Evolutionary conservation across 2,888 invertebrate genomes (phyloP), one percentile per base, ranked within the genome.

Genomic region (Lasioglossum vierecki): DNA sequence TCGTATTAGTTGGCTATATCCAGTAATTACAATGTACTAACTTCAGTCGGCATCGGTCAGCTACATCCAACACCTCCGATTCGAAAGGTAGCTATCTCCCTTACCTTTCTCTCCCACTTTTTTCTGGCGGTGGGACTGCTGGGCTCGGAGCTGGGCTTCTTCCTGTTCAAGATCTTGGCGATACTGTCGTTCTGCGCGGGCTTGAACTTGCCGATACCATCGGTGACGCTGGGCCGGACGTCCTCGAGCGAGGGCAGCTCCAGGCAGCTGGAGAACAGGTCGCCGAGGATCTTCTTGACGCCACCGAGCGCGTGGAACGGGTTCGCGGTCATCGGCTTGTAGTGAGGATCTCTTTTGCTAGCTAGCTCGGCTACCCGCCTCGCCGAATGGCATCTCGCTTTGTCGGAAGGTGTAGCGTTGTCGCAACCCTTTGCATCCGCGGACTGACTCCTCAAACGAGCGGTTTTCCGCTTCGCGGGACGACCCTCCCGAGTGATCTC

Each of bases 271-370:
- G 97, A 97, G 93, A 98, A 97, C 70, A 96, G 93, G 92, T 96
- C 96, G 85, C 98, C 98, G 5, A 98, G 96, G 87, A 98, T 97
- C 87, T 96, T 96, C 95, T 97, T 97, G 79, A 98, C 98, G 88
- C 98, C 98, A 87, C 97, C 97, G 75, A 98, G 96, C 13, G 97
- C 96, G 82, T 97, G 96, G 93, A 97, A 97, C 0, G 97, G 97
- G 95, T 97, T 97, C 18, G 94, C 94, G 68, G 96, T 96, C 91
- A 96, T 96, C 4, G 97, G 97, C 92, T 97, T 97, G 94, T 98
- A 98, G 95, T 98, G 97, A 79, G 97, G 96, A 95, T 98, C 98
- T 90, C 97, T 97, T 89, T 97, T 96, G 94, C 98, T 97, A 97
- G 98, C 98, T 85, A 97, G 97, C 95, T 98, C 98, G 76, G 98